Evolutionary conservation across 2,888 invertebrate genomes (phyloP).

Genomic region (Omphaloscelis lunosa): DNA sequence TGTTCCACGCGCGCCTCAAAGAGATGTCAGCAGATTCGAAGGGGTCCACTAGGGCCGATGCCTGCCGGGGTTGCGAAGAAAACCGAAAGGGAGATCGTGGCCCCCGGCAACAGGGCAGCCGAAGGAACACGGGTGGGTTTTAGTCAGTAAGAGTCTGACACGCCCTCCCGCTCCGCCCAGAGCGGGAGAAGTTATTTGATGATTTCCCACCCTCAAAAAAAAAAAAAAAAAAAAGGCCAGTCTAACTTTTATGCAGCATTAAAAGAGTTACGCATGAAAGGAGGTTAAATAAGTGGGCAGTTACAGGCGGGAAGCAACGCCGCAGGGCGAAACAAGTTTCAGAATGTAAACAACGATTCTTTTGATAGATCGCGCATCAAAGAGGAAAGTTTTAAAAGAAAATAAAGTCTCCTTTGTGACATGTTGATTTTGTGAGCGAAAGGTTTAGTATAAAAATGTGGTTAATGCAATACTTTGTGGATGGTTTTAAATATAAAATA

Average conservation of each 20-base stretch:
- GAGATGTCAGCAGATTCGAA: too few species aligned
- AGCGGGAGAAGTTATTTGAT: too few species aligned
- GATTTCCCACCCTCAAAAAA: too few species aligned
- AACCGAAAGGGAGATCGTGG: too few species aligned
- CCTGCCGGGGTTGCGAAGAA: too few species aligned
- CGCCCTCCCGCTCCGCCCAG: too few species aligned
- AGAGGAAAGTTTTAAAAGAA: slow-evolving; percentile 55
- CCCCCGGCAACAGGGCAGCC: too few species aligned
- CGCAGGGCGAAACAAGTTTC: slow-evolving; percentile 51
- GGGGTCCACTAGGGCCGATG: too few species aligned
- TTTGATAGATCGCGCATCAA: slow-evolving; percentile 64
- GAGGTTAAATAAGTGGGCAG: slow-evolving; percentile 54
- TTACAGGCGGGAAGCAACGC: slow-evolving; percentile 49
- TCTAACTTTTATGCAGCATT: slow-evolving; percentile 43
- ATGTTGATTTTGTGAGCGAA: slow-evolving; percentile 53
- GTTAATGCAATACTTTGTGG: background rate
- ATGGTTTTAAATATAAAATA: background rate
- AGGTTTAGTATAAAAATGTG: slow-evolving; percentile 15
- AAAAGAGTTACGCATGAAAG: slow-evolving; percentile 51
- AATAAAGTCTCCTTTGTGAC: slow-evolving; percentile 57
- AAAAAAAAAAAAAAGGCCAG: too few species aligned
- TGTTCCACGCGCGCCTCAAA: too few species aligned
- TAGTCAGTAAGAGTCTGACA: too few species aligned
- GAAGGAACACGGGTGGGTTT: too few species aligned
- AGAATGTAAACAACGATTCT: slow-evolving; percentile 64